Base-by-base conservation (phyloP, 23 tunicate species). In the Trididemnum miniatum region DNA sequence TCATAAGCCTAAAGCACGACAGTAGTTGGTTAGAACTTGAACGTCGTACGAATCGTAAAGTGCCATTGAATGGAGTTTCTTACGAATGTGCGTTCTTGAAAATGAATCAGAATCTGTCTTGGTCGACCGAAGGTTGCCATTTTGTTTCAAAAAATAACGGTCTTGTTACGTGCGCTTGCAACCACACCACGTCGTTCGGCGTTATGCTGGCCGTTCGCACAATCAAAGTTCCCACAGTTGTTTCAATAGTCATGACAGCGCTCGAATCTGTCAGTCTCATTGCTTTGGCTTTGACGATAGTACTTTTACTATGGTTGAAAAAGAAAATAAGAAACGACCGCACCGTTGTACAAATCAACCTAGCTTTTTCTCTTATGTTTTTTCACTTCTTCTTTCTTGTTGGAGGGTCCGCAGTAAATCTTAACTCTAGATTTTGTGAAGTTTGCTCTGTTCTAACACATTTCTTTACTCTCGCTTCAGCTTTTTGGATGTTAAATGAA, bases 401-500 rank as follows among this genome's bases (percentile, higher is more conserved):
- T 22, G 87, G 85, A 15, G 75, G 63, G 0, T 72, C 54, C 22
- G 34, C 31, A 0, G 5, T 36, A 40, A 80, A 65, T 36, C 78
- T 72, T 15, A 57, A 32, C 24, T 24, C 69, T 4, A 62, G 29
- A 22, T 65, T 82, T 22, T 88, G 93, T 60, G 84, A 65, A 50
- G 78, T 80, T 24, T 75, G 74, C 25, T 73, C 93, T 30, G 73
- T 82, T 18, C 65, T 88, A 26, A 76, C 93, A 12, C 93, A 88
- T 35, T 77, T 63, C 34, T 82, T 88, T 66, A 27, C 72, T 2
- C 64, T 88, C 4, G 31, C 82, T 2, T 75, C 93, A 9, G 87
- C 87, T 20, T 59, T 88, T 71, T 88, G 93, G 93, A 88, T 88
- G 93, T 44, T 88, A 5, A 88, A 88, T 50, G 93, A 88, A 50